These are phyloP conservation scores for Hofmannophila pseudospretella DNA, from an alignment of 2,888 invertebrate species.

Conservation along the genomic window DNA sequence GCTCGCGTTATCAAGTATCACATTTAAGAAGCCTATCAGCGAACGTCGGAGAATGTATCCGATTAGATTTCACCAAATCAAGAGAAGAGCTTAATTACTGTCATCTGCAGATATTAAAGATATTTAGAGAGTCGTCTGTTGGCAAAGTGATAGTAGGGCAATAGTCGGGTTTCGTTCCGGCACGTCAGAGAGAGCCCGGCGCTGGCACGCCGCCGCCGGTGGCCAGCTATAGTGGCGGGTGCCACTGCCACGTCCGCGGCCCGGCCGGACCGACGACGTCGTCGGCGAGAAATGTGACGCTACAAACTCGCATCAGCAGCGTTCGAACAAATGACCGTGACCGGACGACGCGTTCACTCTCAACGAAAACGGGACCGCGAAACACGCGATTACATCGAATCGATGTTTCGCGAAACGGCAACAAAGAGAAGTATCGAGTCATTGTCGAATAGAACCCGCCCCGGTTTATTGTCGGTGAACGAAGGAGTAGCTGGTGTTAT, in stretches of 20 bases:
- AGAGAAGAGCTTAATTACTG: conserved; percentile 14
- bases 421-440: conserved; percentile 16
- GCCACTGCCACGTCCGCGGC: conserved; percentile 26
- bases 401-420: conserved; percentile 29
- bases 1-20: conserved; percentile 9
- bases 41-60: conserved; percentile 9
- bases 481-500: conserved; percentile 32
- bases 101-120: conserved; percentile 25
- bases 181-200: conserved; percentile 45
- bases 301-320: conserved; percentile 34
- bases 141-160: conserved; percentile 70
- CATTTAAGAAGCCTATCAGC: conserved; percentile 6
- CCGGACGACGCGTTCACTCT: conserved; percentile 55
- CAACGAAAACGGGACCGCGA: conserved; percentile 44
- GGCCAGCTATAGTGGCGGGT: conserved; percentile 14
- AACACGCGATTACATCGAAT: conserved; percentile 34
- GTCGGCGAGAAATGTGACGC: conserved; percentile 46
- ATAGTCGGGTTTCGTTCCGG: conserved; percentile 50
- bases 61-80: conserved; percentile 13
- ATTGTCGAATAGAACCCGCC: conserved; percentile 26
- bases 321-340: conserved; percentile 52
- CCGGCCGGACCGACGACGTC: conserved; percentile 8
- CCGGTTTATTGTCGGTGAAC: conserved; percentile 19
- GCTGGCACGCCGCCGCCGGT: conserved; percentile 22
- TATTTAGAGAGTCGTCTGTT: conserved; percentile 44